A percentile compares a stretch with the other conserved stretches of the same genome.
These are phyloP conservation scores for Acrobeloides nanus DNA, from an alignment of 2,888 invertebrate species.

Conservation along the genomic window DNA sequence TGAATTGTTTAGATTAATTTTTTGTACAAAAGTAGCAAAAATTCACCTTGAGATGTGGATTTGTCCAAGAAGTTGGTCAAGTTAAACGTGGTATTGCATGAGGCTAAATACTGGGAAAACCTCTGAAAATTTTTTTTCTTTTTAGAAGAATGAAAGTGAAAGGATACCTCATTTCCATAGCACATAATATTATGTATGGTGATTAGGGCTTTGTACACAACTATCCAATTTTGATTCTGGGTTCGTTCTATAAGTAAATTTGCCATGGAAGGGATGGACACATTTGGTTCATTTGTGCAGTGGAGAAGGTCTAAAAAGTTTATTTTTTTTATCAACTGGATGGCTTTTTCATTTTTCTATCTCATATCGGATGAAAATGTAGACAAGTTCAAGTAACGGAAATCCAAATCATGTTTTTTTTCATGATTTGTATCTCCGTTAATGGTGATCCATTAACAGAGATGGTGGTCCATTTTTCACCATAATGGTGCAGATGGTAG, in stretches of 20 bases:
- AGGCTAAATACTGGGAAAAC: conserved; percentile 98
- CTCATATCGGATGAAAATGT: not conserved
- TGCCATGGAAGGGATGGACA: conserved; percentile 96
- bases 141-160: not conserved
- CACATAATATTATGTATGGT: conserved; percentile 98
- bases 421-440: no score
- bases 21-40: not conserved
- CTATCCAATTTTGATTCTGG: conserved; percentile 95
- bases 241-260: conserved; percentile 94
- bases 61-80: conserved; percentile 94
- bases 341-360: not conserved
- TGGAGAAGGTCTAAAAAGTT: conserved; percentile 84
- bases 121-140: conserved; percentile 66
- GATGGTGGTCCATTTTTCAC: no score
- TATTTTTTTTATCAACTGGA: not conserved
- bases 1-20: conserved; percentile 8
- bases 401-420: no score
- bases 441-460: no score
- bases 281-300: conserved; percentile 99
- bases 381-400: not conserved
- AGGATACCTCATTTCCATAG: conserved; percentile 90
- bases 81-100: conserved; percentile 98
- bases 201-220: conserved; percentile 93
- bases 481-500: no score
- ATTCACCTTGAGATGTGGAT: conserved; percentile 87